Base-by-base conservation (phyloP, 2,888 invertebrate species). In the Drosophila nr. perissopoda region DNA sequence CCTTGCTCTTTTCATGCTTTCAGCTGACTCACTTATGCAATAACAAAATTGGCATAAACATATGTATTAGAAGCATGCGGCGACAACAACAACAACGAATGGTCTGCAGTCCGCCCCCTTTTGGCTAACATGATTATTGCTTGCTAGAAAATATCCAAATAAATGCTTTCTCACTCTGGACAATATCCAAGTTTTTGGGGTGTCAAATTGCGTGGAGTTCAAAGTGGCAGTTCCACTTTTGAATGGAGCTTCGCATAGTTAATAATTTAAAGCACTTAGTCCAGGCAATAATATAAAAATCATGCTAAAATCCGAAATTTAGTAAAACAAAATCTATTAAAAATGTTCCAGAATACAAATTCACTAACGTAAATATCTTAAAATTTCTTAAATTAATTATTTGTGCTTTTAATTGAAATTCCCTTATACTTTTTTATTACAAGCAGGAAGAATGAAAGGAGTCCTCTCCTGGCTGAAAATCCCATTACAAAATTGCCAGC, bases 11-110 rank as follows among this genome's bases (percentile, higher is more conserved):
- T 48, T 33, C 61, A 11, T 46, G 29, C 18, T 72, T 86, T 85
- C 70, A 69, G 88, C 87, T 88, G 87, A 88, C 84, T 88, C 87
- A 88, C 86, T 87, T 87, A 83, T 87, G 88, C 86, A 87, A 84
- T 86, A 84, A 71, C 68, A 70, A 88, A 87, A 87, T 88, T 87
- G 87, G 83, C 84, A 87, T 86, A 79, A 86, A 88, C 88, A 86
- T 84, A 79, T 88, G 84, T 88, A 88, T 88, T 87, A 78, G 70
- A 60, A 65, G 16, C 58, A 51, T 34, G 46, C 74, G 63, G 61
- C 62, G 66, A 75, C 75, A 11, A 31, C 53, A 21, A 33, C 77
- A 73, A 42, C 59, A 63, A 66, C 70, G 77, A 75, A 68, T 74
- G 64, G 68, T 72, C 34, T 70, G 42, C 29, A 27, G 6, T 27